Evolutionary conservation across 2,797 vertebrate species (phyloP), one percentile per base, ranked within the genome.

Genomic region (Platyrinchus mystaceus): DNA sequence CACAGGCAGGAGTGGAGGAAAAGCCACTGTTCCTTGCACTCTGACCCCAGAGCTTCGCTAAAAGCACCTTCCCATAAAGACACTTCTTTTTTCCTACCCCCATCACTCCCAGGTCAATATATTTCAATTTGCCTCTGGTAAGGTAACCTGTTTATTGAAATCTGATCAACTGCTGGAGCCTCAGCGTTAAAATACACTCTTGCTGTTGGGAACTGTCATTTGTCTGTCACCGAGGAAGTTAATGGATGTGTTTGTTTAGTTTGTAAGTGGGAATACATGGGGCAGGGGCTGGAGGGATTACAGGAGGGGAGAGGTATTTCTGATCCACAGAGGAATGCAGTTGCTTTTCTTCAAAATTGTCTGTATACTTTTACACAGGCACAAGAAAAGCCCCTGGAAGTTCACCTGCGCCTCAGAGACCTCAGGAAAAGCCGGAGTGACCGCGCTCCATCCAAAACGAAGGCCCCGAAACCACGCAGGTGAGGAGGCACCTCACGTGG

Each of bases 181-280:
- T 79, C 84, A 80, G 86, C 2, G 0, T 52, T 95, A 86, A 96
- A 96, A 95, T 78, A 94, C 55, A 8, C 86, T 82, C 87, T 95
- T 2, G 15, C 89, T 96, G 89, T 94, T 93, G 84, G 95, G 90
- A 96, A 84, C 96, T 96, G 96, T 97, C 94, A 96, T 94, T 96
- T 92, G 86, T 93, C 96, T 95, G 96, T 97, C 96, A 95, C 93
- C 62, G 10, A 76, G 84, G 53, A 96, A 94, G 89, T 91, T 93
- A 96, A 96, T 96, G 88, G 93, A 96, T 79, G 66, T 88, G 96
- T 95, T 97, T 98, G 96, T 96, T 98, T 97, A 96, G 93, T 90
- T 96, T 74, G 86, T 81, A 87, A 59, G 91, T 89, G 94, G 95
- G 92, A 97, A 97, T 84, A 97, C 58, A 93, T n/a, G 55, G 90